Evolutionary conservation across 2,113 vertebrate species (phyloP), one percentile per base, ranked within the genome.

Genomic region (Oreotrochilus melanogaster): DNA sequence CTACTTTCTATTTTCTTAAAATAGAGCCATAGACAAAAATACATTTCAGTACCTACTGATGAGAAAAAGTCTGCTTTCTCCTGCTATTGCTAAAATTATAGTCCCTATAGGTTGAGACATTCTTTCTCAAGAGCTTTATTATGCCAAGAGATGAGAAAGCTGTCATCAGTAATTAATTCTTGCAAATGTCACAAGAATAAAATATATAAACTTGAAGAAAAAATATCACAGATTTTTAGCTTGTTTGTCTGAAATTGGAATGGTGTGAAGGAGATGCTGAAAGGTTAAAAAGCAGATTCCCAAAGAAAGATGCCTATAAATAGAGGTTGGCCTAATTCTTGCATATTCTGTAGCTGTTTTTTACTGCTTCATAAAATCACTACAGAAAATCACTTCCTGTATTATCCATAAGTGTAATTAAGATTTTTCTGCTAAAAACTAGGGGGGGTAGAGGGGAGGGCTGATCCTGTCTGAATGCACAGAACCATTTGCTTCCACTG

Each of bases 291-390:
- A 91, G 3, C 48, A 87, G 25, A 35, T 39, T 94, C 35, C 18
- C 10, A 51, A 66, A 87, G 43, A 89, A 81, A 78, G 53, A 35
- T 43, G 31, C 5, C 81, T 95, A 89, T 89, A 94, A 91, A 92
- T 95, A 95, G 70, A 85, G 18, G 10, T 30, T 94, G 89, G 14
- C 92, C 95, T 96, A 85, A 89, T 95, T 96, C 81, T 94, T 51
- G 35, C n/a, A 93, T 95, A 58, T 74, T 71, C 56, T 87, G 3
- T 33, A 54, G 48, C 8, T 90, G 4, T 18, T 33, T 71, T 78
- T 8, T 37, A 62, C 12, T 53, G 39, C 53, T 72, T 72, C 21
- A 61, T 53, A 65, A 88, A 83, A 69, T 16, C 27, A 56, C 16
- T 11, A 28, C 60, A 81, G 64, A 65, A 43, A 7, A 1, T 19